A percentile compares a stretch with the other conserved stretches of the same genome.
phyloP scores from a whole-genome alignment of 2,888 invertebrate species.

The Allygus modestus region DNA sequence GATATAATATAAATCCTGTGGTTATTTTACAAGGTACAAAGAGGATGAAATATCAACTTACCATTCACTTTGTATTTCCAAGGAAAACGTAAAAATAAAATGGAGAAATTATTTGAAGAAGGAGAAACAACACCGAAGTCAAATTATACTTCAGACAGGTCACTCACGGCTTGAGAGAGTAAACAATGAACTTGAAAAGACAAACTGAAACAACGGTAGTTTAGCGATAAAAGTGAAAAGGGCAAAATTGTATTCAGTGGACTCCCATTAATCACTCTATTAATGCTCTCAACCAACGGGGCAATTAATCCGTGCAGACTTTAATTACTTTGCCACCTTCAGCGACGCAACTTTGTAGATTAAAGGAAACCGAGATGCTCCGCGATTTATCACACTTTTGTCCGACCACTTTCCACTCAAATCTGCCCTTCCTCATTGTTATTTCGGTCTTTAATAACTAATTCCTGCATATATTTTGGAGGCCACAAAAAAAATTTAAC shows the following conservation, averaged over 20 bases:
- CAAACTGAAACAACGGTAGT: slow-evolving; percentile 18
- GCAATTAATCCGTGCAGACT: slow-evolving; percentile 37
- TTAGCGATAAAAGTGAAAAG: neutral
- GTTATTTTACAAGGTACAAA: no score
- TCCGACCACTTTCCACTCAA: neutral
- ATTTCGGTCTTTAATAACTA: neutral
- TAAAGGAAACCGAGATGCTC: slow-evolving; percentile 15
- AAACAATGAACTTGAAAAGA: neutral
- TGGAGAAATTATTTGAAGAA: no score
- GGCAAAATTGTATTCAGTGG: neutral
- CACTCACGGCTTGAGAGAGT: no score
- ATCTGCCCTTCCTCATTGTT: neutral
- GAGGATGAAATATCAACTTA: no score
- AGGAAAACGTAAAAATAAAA: no score
- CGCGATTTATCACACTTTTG: slow-evolving; percentile 29
- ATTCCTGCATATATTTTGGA: no score
- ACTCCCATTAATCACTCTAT: slow-evolving; percentile 35
- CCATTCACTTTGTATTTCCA: no score
- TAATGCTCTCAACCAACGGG: slow-evolving; percentile 8
- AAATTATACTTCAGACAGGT: neutral
- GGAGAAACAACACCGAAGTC: no score
- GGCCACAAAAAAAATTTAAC: no score
- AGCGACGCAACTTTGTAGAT: slow-evolving; percentile 49
- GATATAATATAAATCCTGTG: no score
- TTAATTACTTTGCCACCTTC: slow-evolving; percentile 50